Evolutionary conservation across 1,140 invertebrate genomes (phyloP).

Genomic region (Brachionus angularis): DNA sequence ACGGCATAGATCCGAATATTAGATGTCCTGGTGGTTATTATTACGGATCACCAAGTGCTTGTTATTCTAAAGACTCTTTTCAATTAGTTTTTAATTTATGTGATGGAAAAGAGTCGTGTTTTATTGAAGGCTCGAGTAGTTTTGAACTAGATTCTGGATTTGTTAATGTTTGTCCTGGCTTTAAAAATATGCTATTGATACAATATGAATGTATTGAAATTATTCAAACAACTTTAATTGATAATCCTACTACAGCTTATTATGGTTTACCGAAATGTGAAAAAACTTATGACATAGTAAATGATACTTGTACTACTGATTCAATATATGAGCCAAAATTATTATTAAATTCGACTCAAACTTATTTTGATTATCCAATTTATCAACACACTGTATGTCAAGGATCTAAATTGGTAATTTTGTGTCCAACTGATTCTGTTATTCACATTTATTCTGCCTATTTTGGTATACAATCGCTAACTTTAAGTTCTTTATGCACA

Average conservation of each 20-base stretch:
- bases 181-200: constrained; percentile 18
- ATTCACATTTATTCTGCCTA: constrained; percentile 37
- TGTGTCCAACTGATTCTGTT: neutral
- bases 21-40: constrained; percentile 6
- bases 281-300: neutral
- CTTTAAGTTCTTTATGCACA: neutral
- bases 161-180: constrained; percentile 9
- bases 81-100: neutral
- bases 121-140: neutral
- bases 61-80: neutral
- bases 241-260: no score
- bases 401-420: neutral
- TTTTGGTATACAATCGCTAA: constrained; percentile 24
- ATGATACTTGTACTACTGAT: neutral
- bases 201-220: constrained; percentile 19
- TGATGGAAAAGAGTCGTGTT: constrained; percentile 6
- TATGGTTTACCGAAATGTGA: neutral
- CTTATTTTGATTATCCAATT: no score
- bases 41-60: neutral
- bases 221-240: neutral
- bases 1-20: neutral
- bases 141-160: constrained; percentile 2
- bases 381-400: constrained; percentile 29
- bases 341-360: no score
- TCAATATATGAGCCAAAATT: no score